phyloP scores from a whole-genome alignment of 2,888 invertebrate species.

The Mactromeris polynyma region DNA sequence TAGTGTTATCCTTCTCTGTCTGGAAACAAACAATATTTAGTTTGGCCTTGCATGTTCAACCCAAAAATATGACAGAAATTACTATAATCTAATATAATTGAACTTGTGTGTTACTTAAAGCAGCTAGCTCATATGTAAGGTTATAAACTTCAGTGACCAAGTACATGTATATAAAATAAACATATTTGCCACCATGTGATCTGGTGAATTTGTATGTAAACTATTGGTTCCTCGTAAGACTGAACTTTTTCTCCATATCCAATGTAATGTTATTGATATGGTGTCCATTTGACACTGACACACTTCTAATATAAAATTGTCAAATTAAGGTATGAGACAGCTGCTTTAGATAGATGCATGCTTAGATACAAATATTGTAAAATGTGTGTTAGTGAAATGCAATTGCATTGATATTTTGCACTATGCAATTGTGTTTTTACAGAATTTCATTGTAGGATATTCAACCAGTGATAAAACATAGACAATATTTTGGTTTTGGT shows the following conservation, averaged over 20 bases:
- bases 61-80: background rate
- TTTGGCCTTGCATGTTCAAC: background rate
- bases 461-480: background rate
- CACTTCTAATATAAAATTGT: background rate
- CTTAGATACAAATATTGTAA: background rate
- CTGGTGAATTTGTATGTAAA: background rate
- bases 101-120: background rate
- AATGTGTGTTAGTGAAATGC: background rate
- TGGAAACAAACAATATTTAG: conserved; percentile 10
- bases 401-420: background rate
- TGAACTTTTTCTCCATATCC: too few relatives aligned
- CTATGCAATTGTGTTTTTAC: background rate
- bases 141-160: too few relatives aligned
- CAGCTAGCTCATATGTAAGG: background rate
- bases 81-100: background rate
- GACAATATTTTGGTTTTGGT: background rate
- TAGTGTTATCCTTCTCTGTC: background rate
- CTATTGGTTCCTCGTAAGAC: background rate
- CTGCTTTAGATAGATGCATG: background rate
- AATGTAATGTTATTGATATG: too few relatives aligned
- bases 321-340: background rate
- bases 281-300: too few relatives aligned
- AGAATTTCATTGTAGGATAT: conserved; percentile 3
- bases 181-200: background rate
- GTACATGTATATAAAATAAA: too few relatives aligned